phyloP scores from a whole-genome alignment of 2,888 invertebrate genomes.

The Aphodius sticticus region DNA sequence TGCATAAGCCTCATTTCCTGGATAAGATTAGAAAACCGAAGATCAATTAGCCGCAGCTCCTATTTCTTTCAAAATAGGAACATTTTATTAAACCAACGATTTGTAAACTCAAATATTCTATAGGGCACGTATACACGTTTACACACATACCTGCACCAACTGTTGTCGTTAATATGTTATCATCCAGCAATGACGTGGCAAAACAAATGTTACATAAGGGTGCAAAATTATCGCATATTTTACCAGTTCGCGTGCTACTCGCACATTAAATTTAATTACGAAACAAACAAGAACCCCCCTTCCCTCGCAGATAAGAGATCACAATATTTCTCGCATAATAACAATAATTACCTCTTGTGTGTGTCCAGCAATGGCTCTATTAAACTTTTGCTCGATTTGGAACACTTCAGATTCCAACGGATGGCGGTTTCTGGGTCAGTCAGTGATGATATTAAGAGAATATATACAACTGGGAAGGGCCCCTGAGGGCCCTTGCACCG shows the following conservation, averaged over 20 bases:
- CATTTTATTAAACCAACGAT: no score
- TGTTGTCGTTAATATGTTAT: neutral
- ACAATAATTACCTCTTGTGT: neutral
- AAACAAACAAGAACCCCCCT: neutral
- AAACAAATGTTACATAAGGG: neutral
- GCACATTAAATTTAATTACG: neutral
- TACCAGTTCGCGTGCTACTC: neutral
- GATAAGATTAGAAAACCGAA: no score
- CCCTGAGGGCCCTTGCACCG: neutral
- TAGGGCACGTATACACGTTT: neutral
- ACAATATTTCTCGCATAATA: neutral
- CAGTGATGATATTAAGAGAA: neutral
- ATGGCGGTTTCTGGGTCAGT: neutral
- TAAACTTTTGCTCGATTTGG: neutral
- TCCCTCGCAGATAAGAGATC: neutral
- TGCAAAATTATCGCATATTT: neutral
- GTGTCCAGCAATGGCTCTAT: neutral
- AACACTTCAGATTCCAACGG: neutral
- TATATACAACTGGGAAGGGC: neutral
- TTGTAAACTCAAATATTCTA: no score
- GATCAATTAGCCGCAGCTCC: no score
- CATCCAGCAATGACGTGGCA: neutral
- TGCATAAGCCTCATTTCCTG: no score
- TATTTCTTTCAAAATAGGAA: no score
- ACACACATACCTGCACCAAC: neutral